Evolutionary conservation across 2,888 invertebrate genomes (phyloP).

Genomic region (Argyresthia goedartella): DNA sequence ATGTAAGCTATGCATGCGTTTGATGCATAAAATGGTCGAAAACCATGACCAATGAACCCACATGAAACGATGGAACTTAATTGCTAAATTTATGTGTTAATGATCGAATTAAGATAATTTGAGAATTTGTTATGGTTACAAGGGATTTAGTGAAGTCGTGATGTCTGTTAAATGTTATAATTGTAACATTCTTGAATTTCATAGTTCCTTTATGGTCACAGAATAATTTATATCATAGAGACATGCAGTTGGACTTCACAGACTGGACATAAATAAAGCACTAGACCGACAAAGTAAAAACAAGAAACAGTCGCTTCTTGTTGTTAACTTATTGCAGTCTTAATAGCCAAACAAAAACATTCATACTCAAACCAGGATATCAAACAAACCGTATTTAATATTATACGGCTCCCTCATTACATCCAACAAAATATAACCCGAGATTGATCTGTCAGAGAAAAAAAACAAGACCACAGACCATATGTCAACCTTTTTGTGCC

Average conservation of each 20-base stretch:
- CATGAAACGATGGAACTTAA: background rate
- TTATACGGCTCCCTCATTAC: slow-evolving; percentile 2
- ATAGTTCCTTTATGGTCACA: too few species aligned
- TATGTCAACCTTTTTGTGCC: slow-evolving; percentile 49
- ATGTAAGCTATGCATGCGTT: too few species aligned
- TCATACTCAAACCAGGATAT: background rate
- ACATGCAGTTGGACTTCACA: too few species aligned
- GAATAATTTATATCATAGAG: too few species aligned
- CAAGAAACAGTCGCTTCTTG: too few species aligned
- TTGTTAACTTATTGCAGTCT: too few species aligned
- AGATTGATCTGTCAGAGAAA: slow-evolving; percentile 24
- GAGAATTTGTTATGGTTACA: background rate
- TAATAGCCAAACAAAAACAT: too few species aligned
- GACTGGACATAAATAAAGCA: too few species aligned
- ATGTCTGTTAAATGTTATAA: too few species aligned
- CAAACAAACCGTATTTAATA: background rate
- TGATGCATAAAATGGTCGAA: too few species aligned
- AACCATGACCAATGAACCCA: background rate
- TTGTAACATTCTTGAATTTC: too few species aligned
- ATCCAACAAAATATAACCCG: slow-evolving; percentile 31
- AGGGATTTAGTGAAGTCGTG: background rate
- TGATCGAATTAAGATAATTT: background rate
- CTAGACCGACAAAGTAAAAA: too few species aligned
- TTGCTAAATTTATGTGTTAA: background rate
- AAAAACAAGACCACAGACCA: slow-evolving; percentile 13